Percentiles rank a stretch among this genome's conserved stretches.
Evolutionary conservation across 2,113 vertebrate genomes (phyloP).

Genomic region (Lagopus leucura): DNA sequence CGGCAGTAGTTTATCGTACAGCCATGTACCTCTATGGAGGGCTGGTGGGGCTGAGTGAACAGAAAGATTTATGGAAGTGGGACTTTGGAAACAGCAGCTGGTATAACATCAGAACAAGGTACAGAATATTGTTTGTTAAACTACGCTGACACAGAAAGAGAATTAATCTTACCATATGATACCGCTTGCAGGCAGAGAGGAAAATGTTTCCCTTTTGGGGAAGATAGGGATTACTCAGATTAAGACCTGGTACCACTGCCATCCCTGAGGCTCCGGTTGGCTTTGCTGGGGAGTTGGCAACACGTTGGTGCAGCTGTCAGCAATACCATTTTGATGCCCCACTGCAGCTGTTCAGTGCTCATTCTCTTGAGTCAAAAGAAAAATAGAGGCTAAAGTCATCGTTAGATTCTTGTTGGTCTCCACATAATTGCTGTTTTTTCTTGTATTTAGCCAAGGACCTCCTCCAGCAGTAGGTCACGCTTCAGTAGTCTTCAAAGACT

Average conservation of each 20-base stretch:
- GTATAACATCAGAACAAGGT: constrained; percentile 84
- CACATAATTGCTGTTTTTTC: constrained; percentile 22
- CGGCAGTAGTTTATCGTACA: constrained; percentile 75
- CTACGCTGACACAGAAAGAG: neutral
- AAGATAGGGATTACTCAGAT: neutral
- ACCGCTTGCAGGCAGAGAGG: rapidly evolving
- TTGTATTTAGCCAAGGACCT: constrained; percentile 81
- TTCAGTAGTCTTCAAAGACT: constrained; percentile 79
- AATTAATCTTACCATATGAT: neutral
- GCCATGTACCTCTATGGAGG: constrained; percentile 88
- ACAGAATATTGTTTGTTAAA: neutral
- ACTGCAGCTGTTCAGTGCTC: neutral
- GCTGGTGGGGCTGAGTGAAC: constrained; percentile 83
- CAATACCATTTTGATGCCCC: neutral
- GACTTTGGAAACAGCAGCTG: constrained; percentile 77
- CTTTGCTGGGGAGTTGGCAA: neutral
- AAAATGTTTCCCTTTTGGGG: neutral
- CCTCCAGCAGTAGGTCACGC: constrained; percentile 84
- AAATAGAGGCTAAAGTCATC: neutral
- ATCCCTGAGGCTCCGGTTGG: neutral
- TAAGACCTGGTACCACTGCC: neutral
- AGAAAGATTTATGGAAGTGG: constrained; percentile 90
- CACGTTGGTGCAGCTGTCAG: neutral
- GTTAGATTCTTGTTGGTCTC: neutral
- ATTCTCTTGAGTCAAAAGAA: neutral